Evolutionary conservation across 2,113 vertebrate species (phyloP), one percentile per base, ranked within the genome.

Genomic region (Cepphus grylle): DNA sequence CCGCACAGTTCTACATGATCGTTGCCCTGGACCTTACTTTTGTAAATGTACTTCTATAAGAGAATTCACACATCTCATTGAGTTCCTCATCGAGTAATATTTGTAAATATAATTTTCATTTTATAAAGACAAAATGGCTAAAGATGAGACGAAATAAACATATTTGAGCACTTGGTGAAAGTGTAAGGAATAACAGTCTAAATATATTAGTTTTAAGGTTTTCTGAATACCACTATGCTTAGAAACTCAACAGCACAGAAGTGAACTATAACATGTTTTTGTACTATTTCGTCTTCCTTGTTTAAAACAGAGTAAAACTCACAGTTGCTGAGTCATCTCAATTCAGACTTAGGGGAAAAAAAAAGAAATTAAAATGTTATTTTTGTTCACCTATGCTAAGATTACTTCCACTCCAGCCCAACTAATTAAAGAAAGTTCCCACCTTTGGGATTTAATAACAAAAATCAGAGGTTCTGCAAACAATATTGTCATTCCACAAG

Each of bases 21-120:
- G 82, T 30, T 81, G 81, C 80, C 87, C 92, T 23, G 42, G 49
- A 17, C 88, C 72, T 93, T 36, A 79, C 91, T 96, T 93, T 91
- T 86, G 58, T 50, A 19, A 34, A 53, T 40, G n/a, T 18, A 11
- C 59, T 69, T 76, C 82, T 91, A 5, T 2, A 62, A 45, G 62
- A 49, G 59, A 81, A 77, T 58, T 89, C 89, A 84, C 56, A 30
- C 36, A 2, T 55, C 90, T 73, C 69, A 5, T 6, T 0, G 0
- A 42, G 40, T 19, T 82, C 69, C 84, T 50, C 52, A 20, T 22
- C 72, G 15, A 30, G 16, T 50, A 40, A 16, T 5, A 18, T 65
- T 49, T 42, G 16, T 13, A 77, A 55, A 73, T 42, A 32, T 5
- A 6, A 19, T 7, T 62, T 40, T 15, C 11, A 9, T 40, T 84